Evolutionary conservation across 2,113 vertebrate species (phyloP), one percentile per base, ranked within the genome.

Genomic region (Hyaena hyaena): DNA sequence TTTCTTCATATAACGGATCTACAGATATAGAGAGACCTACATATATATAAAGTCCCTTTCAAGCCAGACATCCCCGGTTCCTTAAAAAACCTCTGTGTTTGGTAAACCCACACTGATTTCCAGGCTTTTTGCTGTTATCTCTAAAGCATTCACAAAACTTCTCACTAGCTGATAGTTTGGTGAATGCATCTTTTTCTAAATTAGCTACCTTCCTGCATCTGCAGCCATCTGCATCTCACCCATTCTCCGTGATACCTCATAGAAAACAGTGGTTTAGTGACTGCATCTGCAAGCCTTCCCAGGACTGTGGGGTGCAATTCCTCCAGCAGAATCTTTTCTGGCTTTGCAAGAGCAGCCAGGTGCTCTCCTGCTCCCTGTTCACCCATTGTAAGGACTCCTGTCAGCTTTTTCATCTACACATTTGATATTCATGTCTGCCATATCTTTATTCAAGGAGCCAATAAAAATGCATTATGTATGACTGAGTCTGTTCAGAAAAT

Each of bases 361-460:
- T 97, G 96, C 97, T 96, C 92, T 97, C 58, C 35, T 55, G 90
- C 94, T 98, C 97, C 94, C 97, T 68, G 84, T 65, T 92, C 81
- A 55, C 84, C 90, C 90, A 96, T 97, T 96, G 94, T 88, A 94
- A 85, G 92, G 14, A 24, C 53, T 96, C 43, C 50, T 96, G 61
- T 84, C 53, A 65, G 93, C 91, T 55, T 90, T 96, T 93, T 95
- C 94, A 68, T 96, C 95, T 95, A 90, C 90, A 85, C 96, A 83
- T 92, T 97, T 97, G 96, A 95, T 96, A 98, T 97, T 96, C 97
- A 96, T 90, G 76, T 71, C 98, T 97, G 80, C 94, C 96, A 90
- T 97, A 96, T 97, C 94, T 98, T 97, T 98, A 98, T 98, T 97
- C 96, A 97, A 97, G 97, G 95, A 97, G 94, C 97, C 97, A 95